Evolutionary conservation across 2,113 vertebrate species (phyloP), one percentile per base, ranked within the genome.

Genomic region (Varanus komodoensis): DNA sequence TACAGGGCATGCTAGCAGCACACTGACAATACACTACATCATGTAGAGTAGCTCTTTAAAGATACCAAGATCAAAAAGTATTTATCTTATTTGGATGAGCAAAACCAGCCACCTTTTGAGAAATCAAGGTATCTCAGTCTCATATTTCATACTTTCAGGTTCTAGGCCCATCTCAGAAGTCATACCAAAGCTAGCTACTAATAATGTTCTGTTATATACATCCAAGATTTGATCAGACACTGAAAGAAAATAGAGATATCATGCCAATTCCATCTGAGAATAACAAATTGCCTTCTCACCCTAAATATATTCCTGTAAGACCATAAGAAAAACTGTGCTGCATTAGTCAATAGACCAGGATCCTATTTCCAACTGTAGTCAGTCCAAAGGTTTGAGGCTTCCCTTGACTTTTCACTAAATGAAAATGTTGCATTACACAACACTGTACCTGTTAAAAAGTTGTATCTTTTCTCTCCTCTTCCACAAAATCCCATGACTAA

Each of bases 81-180:
- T 77, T 0, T 1, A 82, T 6, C 78, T 74, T 6, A 86, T 15
- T 7, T 78, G 75, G 17, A 71, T 92, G 89, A 87, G 5, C 82
- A 92, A 86, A 92, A 61, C 71, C 2, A n/a, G 48, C 3, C 64
- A 88, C 4, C 8, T 83, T 57, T 74, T 86, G 34, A 90, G 67
- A 92, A 91, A 79, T 3, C 23, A 29, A 15, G 34, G 27, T 68
- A 8, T 69, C 87, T 83, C 80, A 17, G 7, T 69, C 23, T 79
- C 77, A 79, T 64, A 19, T 64, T 38, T n/a, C 48, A 27, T 21
- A 6, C n/a, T 34, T 54, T 6, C n/a, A 84, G 75, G 29, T 32
- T 3, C 32, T 1, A 80, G 79, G 77, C 73, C 50, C 21, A 86
- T 38, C 1, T 32, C 74, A 48, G 5, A 81, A 84, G 44, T 74